A percentile compares a stretch with the other conserved stretches of the same genome.
Conservation (phyloP, 1,140 invertebrate genomes). For the Diorhabda carinulata region DNA sequence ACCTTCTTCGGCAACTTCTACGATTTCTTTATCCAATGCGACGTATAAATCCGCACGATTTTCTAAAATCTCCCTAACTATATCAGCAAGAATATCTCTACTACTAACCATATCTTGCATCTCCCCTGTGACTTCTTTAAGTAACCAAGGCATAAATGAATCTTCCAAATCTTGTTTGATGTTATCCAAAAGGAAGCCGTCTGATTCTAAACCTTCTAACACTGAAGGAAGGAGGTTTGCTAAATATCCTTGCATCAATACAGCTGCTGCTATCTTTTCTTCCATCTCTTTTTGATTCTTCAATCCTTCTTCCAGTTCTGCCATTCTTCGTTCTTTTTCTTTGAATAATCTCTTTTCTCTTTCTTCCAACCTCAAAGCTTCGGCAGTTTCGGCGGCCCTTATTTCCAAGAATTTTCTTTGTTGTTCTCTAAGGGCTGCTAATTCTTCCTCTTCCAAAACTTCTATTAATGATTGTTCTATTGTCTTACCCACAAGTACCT, state of each 20-base stretch:
- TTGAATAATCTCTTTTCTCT: slow-evolving; percentile 59
- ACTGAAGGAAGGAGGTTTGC: slow-evolving; percentile 77
- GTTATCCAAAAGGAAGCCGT: slow-evolving; percentile 70
- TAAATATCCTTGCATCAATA: slow-evolving; percentile 78
- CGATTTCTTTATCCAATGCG: slow-evolving; percentile 48
- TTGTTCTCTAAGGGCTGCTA: slow-evolving; percentile 66
- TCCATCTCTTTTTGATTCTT: slow-evolving; percentile 66
- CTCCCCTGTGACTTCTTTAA: slow-evolving; percentile 74
- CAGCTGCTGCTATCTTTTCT: slow-evolving; percentile 74
- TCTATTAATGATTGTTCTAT: slow-evolving; percentile 83
- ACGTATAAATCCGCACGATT: slow-evolving; percentile 61
- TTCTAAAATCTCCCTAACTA: slow-evolving; percentile 70
- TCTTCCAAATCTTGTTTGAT: slow-evolving; percentile 71
- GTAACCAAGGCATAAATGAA: slow-evolving; percentile 83
- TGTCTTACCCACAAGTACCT: slow-evolving; percentile 82
- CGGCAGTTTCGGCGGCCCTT: slow-evolving; percentile 73
- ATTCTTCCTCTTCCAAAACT: slow-evolving; percentile 73
- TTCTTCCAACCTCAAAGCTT: slow-evolving; percentile 64
- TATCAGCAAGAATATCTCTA: slow-evolving; percentile 69
- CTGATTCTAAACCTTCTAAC: slow-evolving; percentile 71
- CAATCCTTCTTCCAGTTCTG: slow-evolving; percentile 55
- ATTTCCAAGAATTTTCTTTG: slow-evolving; percentile 75
- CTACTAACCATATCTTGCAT: slow-evolving; percentile 74
- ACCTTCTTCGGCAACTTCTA: slow-evolving; percentile 33
- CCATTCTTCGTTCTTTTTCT: slow-evolving; percentile 55